Evolutionary conservation across 2,113 vertebrate genomes (phyloP).

Genomic region (Oncorhynchus gorbuscha): DNA sequence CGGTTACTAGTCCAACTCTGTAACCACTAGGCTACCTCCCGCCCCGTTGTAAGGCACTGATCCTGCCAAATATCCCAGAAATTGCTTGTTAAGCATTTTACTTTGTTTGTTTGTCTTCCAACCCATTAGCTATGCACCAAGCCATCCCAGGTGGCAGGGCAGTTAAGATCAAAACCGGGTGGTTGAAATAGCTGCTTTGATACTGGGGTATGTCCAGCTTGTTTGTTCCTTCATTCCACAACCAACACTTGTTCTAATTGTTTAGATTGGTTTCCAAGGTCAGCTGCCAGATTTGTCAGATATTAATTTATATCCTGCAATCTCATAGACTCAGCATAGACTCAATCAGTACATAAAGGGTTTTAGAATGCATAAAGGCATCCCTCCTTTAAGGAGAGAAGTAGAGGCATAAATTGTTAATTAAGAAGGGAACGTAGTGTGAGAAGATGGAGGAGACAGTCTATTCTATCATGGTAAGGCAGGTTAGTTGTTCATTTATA

Average conservation of each 20-base stretch:
- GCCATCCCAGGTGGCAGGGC: conserved; percentile 48
- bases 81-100: conserved; percentile 42
- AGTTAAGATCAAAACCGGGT: conserved; percentile 36
- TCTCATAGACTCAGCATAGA: conserved; percentile 16
- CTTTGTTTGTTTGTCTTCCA: conserved; percentile 35
- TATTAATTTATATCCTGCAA: conserved; percentile 27
- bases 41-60: no score
- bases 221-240: conserved; percentile 58
- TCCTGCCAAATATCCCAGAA: conserved; percentile 39
- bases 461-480: no score
- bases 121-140: conserved; percentile 26
- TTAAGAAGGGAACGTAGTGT: no score
- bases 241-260: conserved; percentile 39
- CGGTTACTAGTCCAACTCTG: no score
- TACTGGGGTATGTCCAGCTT: conserved; percentile 29
- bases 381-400: conserved; percentile 22
- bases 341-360: no score
- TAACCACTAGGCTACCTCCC: no score
- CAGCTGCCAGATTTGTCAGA: conserved; percentile 8
- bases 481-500: not conserved
- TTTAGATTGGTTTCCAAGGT: conserved; percentile 65
- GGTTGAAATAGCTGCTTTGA: conserved; percentile 43
- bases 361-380: conserved; percentile 24
- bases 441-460: no score
- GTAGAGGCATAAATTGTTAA: conserved; percentile 22